phyloP scores from a whole-genome alignment of 2,797 vertebrate species.

The Loriculus beryllinus region DNA sequence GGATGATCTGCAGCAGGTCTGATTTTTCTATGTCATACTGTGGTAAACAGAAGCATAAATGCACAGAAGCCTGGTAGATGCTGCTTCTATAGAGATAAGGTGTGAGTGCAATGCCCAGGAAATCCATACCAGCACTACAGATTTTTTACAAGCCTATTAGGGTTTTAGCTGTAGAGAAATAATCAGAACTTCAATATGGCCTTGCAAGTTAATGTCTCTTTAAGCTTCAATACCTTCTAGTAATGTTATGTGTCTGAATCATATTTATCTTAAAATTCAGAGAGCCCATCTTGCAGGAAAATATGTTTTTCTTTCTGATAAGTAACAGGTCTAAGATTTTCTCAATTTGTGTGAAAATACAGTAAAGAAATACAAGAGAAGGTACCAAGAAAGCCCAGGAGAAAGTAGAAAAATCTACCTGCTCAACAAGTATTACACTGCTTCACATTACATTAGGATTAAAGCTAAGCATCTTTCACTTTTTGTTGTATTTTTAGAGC shows the following conservation, averaged over 20 bases:
- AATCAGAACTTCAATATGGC: background rate
- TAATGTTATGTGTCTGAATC: background rate
- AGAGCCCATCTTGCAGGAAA: background rate
- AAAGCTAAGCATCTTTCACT: background rate
- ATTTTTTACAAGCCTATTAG: background rate
- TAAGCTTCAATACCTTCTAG: background rate
- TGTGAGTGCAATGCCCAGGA: background rate
- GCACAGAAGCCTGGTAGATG: background rate
- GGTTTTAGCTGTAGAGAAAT: background rate
- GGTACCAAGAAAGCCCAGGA: background rate
- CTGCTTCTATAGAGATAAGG: background rate
- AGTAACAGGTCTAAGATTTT: background rate
- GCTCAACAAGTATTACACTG: background rate
- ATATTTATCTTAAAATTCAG: background rate
- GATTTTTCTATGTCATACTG: background rate
- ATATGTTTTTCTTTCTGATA: background rate
- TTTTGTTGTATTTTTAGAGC: background rate
- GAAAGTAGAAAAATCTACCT: background rate
- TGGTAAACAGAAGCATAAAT: background rate
- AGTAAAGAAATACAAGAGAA: background rate
- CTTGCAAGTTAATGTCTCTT: background rate
- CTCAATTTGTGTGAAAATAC: background rate
- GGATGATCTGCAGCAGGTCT: background rate
- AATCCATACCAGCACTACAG: background rate
- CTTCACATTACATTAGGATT: background rate